A percentile compares a stretch with the other conserved stretches of the same genome.
phyloP scores from a whole-genome alignment of 2,113 vertebrate genomes.

The Brachypodius melanocephalos region DNA sequence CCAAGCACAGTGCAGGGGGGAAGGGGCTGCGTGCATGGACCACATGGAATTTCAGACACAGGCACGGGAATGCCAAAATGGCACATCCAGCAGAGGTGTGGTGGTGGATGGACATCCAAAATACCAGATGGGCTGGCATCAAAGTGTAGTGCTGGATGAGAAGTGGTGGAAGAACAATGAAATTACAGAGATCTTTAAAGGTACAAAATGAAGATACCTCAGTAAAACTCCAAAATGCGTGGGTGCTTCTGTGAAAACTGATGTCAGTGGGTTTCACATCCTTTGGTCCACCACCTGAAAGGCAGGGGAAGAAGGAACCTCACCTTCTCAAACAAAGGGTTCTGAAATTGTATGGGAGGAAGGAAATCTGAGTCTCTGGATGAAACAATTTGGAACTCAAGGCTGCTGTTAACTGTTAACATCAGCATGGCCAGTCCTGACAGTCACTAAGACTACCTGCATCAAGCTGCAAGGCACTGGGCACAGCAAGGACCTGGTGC shows the following conservation, averaged over 20 bases:
- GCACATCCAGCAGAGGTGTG: rapidly evolving
- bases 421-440: background rate
- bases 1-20: rapidly evolving
- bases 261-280: background rate
- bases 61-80: background rate
- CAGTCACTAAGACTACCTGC: rapidly evolving
- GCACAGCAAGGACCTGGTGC: rapidly evolving
- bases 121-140: background rate
- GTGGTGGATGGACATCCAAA: background rate
- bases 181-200: background rate
- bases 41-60: rapidly evolving
- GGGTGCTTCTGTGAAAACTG: background rate
- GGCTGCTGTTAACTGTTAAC: background rate
- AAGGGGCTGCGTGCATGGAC: rapidly evolving
- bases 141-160: background rate
- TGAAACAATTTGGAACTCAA: background rate
- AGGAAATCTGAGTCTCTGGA: background rate
- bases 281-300: background rate
- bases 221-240: background rate
- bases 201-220: background rate
- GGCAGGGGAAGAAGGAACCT: background rate
- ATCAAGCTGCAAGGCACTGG: background rate
- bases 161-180: background rate
- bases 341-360: background rate
- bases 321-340: background rate